Percentiles rank a stretch among this genome's conserved stretches.
These are phyloP conservation scores for Parazoanthus darwini DNA, from an alignment of 92 coral and sea anemone genomes.

Conservation along the genomic window DNA sequence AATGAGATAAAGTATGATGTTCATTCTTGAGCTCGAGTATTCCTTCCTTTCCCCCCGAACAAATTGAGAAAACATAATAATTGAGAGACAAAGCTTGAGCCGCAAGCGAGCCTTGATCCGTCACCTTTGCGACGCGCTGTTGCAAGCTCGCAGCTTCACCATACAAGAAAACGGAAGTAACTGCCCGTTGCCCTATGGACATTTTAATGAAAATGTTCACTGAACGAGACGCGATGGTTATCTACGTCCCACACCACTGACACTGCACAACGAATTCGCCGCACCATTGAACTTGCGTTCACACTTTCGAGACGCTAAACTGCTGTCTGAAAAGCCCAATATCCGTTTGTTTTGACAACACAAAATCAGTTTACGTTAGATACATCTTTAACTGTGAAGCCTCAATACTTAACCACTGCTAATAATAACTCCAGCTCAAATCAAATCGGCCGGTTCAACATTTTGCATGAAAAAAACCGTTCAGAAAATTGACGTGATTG, in stretches of 20 bases:
- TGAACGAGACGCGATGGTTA: too few species aligned
- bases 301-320: background rate
- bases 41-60: too few species aligned
- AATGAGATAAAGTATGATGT: too few species aligned
- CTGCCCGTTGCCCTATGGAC: too few species aligned
- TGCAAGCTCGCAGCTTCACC: background rate
- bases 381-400: background rate
- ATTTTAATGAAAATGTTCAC: too few species aligned
- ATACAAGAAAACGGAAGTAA: too few species aligned
- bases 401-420: background rate
- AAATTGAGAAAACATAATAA: too few species aligned
- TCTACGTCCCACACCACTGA: background rate
- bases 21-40: too few species aligned
- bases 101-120: too few species aligned
- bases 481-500: background rate
- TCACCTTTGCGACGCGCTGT: too few species aligned
- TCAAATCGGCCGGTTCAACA: background rate
- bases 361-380: background rate
- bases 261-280: background rate
- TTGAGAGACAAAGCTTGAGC: too few species aligned
- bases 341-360: background rate
- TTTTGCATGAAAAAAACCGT: background rate
- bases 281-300: background rate
- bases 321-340: background rate
- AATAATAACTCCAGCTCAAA: background rate